Conservation (phyloP, 2,113 vertebrate genomes). For the Rousettus leschenaultii region DNA sequence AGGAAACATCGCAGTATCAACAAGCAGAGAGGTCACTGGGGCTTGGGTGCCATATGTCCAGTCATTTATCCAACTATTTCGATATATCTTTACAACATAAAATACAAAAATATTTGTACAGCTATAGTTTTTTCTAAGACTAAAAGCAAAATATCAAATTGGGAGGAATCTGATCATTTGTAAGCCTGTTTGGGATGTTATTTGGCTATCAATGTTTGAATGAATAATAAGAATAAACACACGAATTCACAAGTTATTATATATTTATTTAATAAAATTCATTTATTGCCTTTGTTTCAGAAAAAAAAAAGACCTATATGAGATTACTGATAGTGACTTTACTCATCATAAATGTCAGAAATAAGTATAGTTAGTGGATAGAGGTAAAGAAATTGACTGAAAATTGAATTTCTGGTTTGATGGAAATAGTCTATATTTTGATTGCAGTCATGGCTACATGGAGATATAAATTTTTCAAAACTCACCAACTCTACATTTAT, state of each 20-base stretch:
- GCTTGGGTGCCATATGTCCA: rapidly evolving
- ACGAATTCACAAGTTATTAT: neutral
- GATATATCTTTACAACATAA: neutral
- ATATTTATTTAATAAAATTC: neutral
- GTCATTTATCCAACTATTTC: neutral
- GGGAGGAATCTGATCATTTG: neutral
- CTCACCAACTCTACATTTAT: neutral
- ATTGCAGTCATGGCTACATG: neutral
- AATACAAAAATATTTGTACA: neutral
- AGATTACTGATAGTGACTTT: neutral
- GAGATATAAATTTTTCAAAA: neutral
- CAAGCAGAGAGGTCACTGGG: too few relatives aligned
- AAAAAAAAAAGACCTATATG: neutral
- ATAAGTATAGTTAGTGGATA: neutral
- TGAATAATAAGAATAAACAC: neutral
- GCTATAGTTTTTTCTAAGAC: neutral
- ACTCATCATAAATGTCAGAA: neutral
- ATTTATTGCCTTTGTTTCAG: neutral
- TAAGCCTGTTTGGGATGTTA: neutral
- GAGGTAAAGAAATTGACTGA: neutral
- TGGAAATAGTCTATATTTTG: neutral
- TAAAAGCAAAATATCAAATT: neutral
- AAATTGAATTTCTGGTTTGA: neutral
- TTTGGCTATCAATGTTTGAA: neutral
- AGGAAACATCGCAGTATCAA: rapidly evolving